Evolutionary conservation across 2,113 vertebrate genomes (phyloP).

Genomic region (Pithys albifrons): DNA sequence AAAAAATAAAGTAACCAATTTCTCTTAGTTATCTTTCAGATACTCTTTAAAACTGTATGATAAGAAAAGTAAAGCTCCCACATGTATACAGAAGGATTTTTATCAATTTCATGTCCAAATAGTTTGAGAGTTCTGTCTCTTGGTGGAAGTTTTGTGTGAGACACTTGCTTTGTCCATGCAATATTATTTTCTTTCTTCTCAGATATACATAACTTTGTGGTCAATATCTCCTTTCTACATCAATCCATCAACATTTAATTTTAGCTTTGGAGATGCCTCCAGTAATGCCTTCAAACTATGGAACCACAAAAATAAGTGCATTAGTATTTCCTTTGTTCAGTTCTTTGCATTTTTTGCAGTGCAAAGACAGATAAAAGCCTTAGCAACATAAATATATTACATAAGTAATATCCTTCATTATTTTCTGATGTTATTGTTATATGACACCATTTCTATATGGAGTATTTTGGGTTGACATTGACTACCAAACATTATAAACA

Average conservation of each 20-base stretch:
- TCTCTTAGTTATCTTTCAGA: background rate
- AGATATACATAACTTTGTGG: background rate
- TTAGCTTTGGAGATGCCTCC: background rate
- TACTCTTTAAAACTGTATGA: background rate
- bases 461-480: background rate
- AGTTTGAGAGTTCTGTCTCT: background rate
- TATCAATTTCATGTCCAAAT: background rate
- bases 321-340: background rate
- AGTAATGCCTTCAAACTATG: accelerated
- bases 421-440: background rate
- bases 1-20: background rate
- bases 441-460: background rate
- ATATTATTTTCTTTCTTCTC: background rate
- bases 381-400: background rate
- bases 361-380: background rate
- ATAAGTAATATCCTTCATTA: background rate
- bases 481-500: background rate
- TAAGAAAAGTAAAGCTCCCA: background rate
- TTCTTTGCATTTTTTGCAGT: background rate
- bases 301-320: background rate
- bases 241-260: background rate
- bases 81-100: background rate
- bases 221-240: background rate
- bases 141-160: background rate
- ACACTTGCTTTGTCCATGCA: background rate